Evolutionary conservation across 1,140 invertebrate species (phyloP), one percentile per base, ranked within the genome.

Genomic region (Drosophila baimaii): DNA sequence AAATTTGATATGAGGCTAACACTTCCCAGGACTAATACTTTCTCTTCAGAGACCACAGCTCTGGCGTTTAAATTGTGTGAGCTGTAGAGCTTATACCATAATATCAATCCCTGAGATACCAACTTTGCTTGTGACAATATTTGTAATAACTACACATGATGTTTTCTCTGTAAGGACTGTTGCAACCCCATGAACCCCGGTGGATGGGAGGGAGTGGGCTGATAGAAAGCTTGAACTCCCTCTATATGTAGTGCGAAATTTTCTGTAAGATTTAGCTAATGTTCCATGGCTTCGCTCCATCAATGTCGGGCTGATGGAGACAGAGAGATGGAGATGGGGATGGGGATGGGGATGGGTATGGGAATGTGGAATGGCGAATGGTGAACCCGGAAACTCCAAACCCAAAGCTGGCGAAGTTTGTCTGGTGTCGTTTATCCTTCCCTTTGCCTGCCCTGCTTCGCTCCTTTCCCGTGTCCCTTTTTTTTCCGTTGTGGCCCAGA

Each of bases 211-310:
- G n/a, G 35, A 13, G n/a, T 25, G 27, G 29, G 15, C 7, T 33
- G 17, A 15, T 27, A 15, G 23, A 17, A 12, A 27, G 51, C 23
- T 31, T 23, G 43, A 46, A 21, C 6, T 25, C 31, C 25, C 9
- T 39, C 25, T 25, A 35, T 29, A 35, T 29, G 31, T 58, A 59
- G 79, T 82, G 79, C 63, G 59, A 74, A 81, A 82, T 81, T 69
- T 70, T 79, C 63, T 71, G 61, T 73, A 79, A 63, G 77, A 84
- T 83, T 83, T 84, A 74, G 81, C 80, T 84, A 84, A 79, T 84
- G 80, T 83, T 76, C 79, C 65, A 61, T 46, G 77, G 81, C 63
- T 63, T 74, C 81, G 70, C 82, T 83, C 75, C 79, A 81, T 81
- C 79, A 81, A 81, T 82, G 79, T 81, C 79, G 66, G 57, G 61